These are phyloP conservation scores for Microdon myrmicae DNA, from an alignment of 2,888 invertebrate species.

Conservation along the genomic window DNA sequence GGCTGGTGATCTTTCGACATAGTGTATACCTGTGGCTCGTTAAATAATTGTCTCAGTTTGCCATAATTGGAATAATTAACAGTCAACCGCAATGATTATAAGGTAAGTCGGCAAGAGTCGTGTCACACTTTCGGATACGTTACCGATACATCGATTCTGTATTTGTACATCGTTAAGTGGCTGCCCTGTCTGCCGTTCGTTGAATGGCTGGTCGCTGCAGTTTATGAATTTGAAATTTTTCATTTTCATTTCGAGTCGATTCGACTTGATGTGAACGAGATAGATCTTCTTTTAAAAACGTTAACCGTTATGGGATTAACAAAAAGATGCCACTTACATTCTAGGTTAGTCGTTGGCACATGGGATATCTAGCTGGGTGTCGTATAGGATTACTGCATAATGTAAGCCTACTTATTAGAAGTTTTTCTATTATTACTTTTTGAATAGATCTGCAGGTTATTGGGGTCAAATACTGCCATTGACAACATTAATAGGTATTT, in stretches of 20 bases:
- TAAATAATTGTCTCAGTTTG: constrained; percentile 26
- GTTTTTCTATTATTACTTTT: too few relatives aligned
- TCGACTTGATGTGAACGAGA: background rate
- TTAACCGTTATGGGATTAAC: constrained; percentile 47
- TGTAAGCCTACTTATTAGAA: too few relatives aligned
- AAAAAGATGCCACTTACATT: constrained; percentile 36
- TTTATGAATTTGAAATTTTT: background rate
- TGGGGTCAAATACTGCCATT: too few relatives aligned
- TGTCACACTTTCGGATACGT: constrained; percentile 2
- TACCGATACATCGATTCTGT: too few relatives aligned
- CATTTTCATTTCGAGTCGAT: constrained; percentile 8
- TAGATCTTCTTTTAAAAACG: constrained; percentile 7
- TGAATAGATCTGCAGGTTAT: too few relatives aligned
- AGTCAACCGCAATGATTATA: constrained; percentile 40
- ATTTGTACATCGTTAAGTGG: constrained; percentile 32
- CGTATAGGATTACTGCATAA: too few relatives aligned
- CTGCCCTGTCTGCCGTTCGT: constrained; percentile 31
- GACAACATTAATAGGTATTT: too few relatives aligned
- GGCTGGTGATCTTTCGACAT: too few relatives aligned
- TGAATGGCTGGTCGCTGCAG: background rate
- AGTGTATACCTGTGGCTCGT: constrained; percentile 9
- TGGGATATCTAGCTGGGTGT: constrained; percentile 41
- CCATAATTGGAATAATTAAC: constrained; percentile 51
- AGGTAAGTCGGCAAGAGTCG: constrained; percentile 25
- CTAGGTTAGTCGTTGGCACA: constrained; percentile 17